phyloP scores from a whole-genome alignment of 2,888 invertebrate genomes.

The Caenorhabditis sp. region DNA sequence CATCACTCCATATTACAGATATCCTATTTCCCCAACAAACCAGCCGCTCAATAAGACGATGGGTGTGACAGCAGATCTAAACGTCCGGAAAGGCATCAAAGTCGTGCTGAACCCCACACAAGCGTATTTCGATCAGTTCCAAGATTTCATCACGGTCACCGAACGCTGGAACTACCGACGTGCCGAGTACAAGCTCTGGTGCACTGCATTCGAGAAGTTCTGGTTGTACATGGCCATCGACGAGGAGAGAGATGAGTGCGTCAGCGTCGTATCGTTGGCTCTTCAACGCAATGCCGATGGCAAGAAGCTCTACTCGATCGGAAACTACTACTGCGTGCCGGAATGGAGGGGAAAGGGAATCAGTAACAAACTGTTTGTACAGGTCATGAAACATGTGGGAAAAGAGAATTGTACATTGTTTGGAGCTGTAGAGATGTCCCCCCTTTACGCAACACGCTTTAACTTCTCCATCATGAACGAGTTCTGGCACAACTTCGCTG shows the following conservation, averaged over 20 bases:
- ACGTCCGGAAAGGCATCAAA: conserved; percentile 61
- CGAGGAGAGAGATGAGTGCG: conserved; percentile 53
- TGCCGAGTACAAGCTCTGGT: conserved; percentile 56
- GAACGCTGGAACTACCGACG: conserved; percentile 65
- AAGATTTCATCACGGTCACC: conserved; percentile 60
- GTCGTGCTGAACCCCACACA: conserved; percentile 60
- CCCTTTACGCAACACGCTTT: conserved; percentile 56
- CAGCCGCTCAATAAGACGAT: conserved; percentile 25
- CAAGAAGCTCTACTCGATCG: conserved; percentile 56
- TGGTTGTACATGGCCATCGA: conserved; percentile 63
- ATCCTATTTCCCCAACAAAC: conserved; percentile 45
- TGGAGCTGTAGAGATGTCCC: conserved; percentile 58
- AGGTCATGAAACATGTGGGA: conserved; percentile 57
- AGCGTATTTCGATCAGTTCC: conserved; percentile 55
- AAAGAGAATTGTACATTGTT: conserved; percentile 56
- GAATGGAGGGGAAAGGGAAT: conserved; percentile 66
- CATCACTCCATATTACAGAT: conserved; percentile 33
- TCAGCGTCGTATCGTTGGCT: conserved; percentile 52
- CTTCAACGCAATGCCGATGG: conserved; percentile 29
- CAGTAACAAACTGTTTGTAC: conserved; percentile 61
- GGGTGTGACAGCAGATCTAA: conserved; percentile 54
- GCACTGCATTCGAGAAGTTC: conserved; percentile 56
- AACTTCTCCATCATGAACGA: conserved; percentile 56
- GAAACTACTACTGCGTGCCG: conserved; percentile 65
- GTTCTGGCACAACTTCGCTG: conserved; percentile 64